phyloP scores from a whole-genome alignment of 2,888 invertebrate species.

The Brachynemurus nebulosus region DNA sequence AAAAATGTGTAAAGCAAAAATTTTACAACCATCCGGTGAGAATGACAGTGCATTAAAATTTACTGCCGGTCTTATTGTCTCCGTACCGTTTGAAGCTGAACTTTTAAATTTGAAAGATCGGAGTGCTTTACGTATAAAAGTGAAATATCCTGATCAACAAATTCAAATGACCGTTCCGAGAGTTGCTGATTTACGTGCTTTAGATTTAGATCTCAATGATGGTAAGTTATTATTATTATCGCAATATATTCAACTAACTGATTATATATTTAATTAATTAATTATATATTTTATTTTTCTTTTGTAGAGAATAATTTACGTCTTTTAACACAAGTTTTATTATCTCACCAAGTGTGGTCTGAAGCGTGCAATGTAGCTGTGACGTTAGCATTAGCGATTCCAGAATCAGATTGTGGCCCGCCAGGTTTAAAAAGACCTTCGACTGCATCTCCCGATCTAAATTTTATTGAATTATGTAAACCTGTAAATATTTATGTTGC shows the following conservation, averaged over 20 bases:
- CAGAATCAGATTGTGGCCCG: slow-evolving; percentile 36
- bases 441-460: slow-evolving; percentile 35
- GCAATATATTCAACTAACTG: too few relatives aligned
- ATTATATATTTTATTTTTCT: slow-evolving; percentile 16
- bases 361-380: slow-evolving; percentile 84
- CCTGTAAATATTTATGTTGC: slow-evolving; percentile 76
- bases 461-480: slow-evolving; percentile 67
- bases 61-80: slow-evolving; percentile 81
- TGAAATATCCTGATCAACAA: slow-evolving; percentile 85
- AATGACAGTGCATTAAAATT: slow-evolving; percentile 74
- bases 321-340: slow-evolving; percentile 69
- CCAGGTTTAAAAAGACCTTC: slow-evolving; percentile 24
- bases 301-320: slow-evolving; percentile 39
- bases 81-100: slow-evolving; percentile 77
- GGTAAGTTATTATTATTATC: slow-evolving; percentile 21
- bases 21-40: slow-evolving; percentile 73
- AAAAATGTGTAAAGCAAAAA: slow-evolving; percentile 63
- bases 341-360: slow-evolving; percentile 88
- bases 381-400: slow-evolving; percentile 65
- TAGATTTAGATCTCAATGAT: slow-evolving; percentile 39
- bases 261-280: too few relatives aligned
- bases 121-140: slow-evolving; percentile 61
- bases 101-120: slow-evolving; percentile 65
- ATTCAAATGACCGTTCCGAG: slow-evolving; percentile 72
- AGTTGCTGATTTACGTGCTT: slow-evolving; percentile 57